These are phyloP conservation scores for Montipora efflorescens DNA, from an alignment of 64 coral and sea anemone genomes.

Conservation along the genomic window DNA sequence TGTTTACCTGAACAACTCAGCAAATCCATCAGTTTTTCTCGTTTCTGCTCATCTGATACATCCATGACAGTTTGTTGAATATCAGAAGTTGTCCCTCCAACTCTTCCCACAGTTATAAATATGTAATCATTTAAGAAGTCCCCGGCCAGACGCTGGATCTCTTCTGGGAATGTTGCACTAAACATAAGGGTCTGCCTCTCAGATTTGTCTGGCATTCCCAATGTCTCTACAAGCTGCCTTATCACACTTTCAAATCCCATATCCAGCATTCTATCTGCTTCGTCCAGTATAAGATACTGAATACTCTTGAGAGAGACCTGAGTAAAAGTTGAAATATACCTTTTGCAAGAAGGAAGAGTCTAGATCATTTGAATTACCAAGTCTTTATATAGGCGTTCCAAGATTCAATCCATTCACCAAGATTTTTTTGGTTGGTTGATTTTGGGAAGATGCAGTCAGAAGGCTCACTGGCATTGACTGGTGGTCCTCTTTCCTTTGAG, in stretches of 20 bases:
- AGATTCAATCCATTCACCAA: not conserved
- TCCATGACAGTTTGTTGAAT: constrained; percentile 94
- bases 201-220: constrained; percentile 80
- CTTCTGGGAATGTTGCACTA: constrained; percentile 97
- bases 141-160: constrained; percentile 93
- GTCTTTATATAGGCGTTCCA: no score
- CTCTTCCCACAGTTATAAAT: constrained; percentile 95
- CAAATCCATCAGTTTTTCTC: constrained; percentile 88
- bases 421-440: not conserved
- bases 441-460: no score
- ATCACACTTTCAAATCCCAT: constrained; percentile 97
- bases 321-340: not conserved
- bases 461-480: no score
- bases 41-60: constrained; percentile 91
- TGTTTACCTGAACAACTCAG: constrained; percentile 82
- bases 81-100: constrained; percentile 94
- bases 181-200: constrained; percentile 96
- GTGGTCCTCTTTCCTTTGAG: no score
- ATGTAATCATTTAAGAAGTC: constrained; percentile 99
- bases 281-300: constrained; percentile 93
- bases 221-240: constrained; percentile 72
- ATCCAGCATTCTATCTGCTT: constrained; percentile 97
- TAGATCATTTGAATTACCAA: no score
- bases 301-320: constrained; percentile 80
- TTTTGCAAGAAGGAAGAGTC: not conserved